Evolutionary conservation across 2,888 invertebrate species (phyloP), one percentile per base, ranked within the genome.

Genomic region (Geophilus truncorum): DNA sequence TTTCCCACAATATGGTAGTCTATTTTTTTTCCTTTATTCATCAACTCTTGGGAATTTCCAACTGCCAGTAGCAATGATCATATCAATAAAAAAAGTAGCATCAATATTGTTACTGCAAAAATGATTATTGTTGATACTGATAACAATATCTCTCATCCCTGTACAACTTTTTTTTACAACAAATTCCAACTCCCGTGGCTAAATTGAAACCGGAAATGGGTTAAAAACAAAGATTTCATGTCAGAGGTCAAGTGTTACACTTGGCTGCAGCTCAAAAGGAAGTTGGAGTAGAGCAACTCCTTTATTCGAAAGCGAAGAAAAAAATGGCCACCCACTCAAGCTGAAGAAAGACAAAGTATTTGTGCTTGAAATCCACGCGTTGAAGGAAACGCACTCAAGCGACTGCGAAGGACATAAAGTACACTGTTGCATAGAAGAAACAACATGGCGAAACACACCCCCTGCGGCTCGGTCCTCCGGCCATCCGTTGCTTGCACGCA

Each of bases 281-380:
- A 62, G 57, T 62, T 62, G 23, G 57, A 62, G 10, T 23, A 62
- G 57, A 62, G 21, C n/a, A 21, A 62, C 21, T 62, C 57, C 6
- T 62, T 62, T 62, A 62, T 62, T 62, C 21, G n/a, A 62, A 62
- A 10, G n/a, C 57, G 57, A 23, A 62, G 9, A 62, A 62, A 62
- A 62, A 62, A 62, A 62, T 62, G 23, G 23, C 57, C 57, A 62
- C 57, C 40, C 57, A 62, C 57, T 62, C 57, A 62, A 23, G 57
- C 57, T 62, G 57, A 62, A 62, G 57, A 62, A 62, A 62, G 57
- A 62, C 57, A 62, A 62, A 62, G 57, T 62, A 23, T 62, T 62
- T 62, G 57, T 62, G 40, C 40, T 40, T 40, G 57, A 62, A 62
- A 62, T 62, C 23, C 57, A 62, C 23, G 57, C 57, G 57, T 62